These are phyloP conservation scores for Philonicus albiceps DNA, from an alignment of 2,888 invertebrate species.

Conservation along the genomic window DNA sequence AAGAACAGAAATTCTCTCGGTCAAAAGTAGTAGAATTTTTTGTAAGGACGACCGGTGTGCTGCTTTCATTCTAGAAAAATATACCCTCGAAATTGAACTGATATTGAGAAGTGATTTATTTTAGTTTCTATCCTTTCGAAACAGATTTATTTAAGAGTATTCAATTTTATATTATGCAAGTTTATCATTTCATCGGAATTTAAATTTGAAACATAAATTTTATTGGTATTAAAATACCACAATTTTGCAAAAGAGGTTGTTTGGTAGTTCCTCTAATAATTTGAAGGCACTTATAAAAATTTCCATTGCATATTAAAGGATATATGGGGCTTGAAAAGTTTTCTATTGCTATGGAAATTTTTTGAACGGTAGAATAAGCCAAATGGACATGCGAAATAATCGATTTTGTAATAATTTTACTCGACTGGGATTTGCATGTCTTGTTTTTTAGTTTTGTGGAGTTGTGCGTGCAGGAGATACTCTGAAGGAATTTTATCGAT, in stretches of 20 bases:
- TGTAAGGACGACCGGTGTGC: background rate
- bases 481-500: background rate
- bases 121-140: background rate
- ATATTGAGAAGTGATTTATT: background rate
- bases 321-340: background rate
- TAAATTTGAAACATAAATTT: background rate
- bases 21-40: background rate
- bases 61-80: background rate
- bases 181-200: background rate
- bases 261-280: background rate
- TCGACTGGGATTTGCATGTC: background rate
- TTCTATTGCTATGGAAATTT: background rate
- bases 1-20: background rate
- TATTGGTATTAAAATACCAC: background rate
- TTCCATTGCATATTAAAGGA: background rate
- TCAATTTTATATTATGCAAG: background rate
- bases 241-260: background rate
- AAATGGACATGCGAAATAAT: background rate
- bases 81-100: background rate
- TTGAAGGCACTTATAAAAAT: background rate
- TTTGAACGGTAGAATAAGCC: background rate
- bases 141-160: background rate
- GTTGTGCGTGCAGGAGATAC: background rate
- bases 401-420: background rate
- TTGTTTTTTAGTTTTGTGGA: background rate